Evolutionary conservation across 2,797 vertebrate genomes (phyloP), one percentile per base, ranked within the genome.

Genomic region (Thunnus albacares): DNA sequence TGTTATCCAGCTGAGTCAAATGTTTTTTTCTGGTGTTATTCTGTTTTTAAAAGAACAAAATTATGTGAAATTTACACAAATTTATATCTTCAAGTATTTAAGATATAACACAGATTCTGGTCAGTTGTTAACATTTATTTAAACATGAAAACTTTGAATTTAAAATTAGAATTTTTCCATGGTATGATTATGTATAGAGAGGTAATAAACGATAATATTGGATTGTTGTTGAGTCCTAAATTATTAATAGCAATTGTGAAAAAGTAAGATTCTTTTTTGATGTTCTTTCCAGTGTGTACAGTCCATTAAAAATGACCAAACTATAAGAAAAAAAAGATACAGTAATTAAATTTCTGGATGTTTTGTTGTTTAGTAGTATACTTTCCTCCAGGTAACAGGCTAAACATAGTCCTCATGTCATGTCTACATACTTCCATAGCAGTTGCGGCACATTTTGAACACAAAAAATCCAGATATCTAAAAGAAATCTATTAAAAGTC

Each of bases 401-500:
- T 11, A 60, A 49, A 74, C 38, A 74, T 3, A 24, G 24, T 35
- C 10, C 1, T 26, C 41, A 6, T 11, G 15, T 43, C 41, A 62
- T 18, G 62, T 75, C 43, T 52, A 51, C 30, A 38, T 61, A 18
- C 33, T 75, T 71, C 26, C 18, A 22, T 12, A 4, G n/a, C 59
- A 41, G 28, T 45, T 66, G 58, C 1, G 6, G 7, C 61, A 53
- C 59, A 35, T 59, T 70, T 49, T 3, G 7, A 79, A 79, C 41
- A 52, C 22, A 38, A 20, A 75, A 72, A 52, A 60, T 63, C 63
- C 51, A 60, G 53, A 78, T 82, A 24, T 59, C 41, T 61, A 45
- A 56, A 80, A 67, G 41, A 38, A 10, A 38, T 38, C 38, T 75
- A 72, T 79, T 87, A 67, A 79, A 80, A 84, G 70, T 85, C 80